Percentiles rank a stretch among this genome's conserved stretches.
phyloP scores from a whole-genome alignment of 64 coral and sea anemone species.

The Acropora tenuis region DNA sequence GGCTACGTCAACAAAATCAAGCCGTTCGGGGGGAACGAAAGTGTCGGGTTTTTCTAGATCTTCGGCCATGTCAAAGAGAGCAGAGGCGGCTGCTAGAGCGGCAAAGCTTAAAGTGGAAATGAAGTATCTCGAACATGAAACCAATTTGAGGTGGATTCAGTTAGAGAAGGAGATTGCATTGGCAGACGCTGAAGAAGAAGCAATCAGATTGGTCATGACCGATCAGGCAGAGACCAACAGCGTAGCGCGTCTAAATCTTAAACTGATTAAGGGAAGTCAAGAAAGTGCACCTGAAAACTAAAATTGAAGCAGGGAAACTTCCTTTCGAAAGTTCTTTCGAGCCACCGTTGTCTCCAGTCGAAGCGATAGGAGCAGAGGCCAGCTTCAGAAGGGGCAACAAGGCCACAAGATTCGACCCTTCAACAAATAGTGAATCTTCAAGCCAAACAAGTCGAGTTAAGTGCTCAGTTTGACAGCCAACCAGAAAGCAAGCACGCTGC shows the following conservation, averaged over 20 bases:
- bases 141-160: constrained; percentile 46
- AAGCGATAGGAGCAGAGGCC: not conserved
- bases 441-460: constrained; percentile 68
- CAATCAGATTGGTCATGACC: constrained; percentile 22
- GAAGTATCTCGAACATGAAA: constrained; percentile 52
- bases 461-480: constrained; percentile 33
- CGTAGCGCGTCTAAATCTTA: not conserved
- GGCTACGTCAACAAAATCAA: not conserved
- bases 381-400: not conserved
- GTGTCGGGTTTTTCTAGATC: constrained; percentile 13
- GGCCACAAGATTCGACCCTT: constrained; percentile 20
- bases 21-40: not conserved
- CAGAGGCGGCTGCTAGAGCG: constrained; percentile 46
- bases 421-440: constrained; percentile 54
- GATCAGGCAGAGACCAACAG: constrained; percentile 2
- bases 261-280: not conserved
- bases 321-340: not conserved
- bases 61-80: constrained; percentile 43
- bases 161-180: constrained; percentile 65
- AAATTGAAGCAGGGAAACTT: not conserved
- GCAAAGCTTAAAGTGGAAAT: constrained; percentile 55
- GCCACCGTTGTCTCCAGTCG: not conserved
- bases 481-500: constrained; percentile 41
- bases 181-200: constrained; percentile 67
- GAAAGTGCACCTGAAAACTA: not conserved